Evolutionary conservation across 2,113 vertebrate genomes (phyloP).

Genomic region (Coturnix japonica): DNA sequence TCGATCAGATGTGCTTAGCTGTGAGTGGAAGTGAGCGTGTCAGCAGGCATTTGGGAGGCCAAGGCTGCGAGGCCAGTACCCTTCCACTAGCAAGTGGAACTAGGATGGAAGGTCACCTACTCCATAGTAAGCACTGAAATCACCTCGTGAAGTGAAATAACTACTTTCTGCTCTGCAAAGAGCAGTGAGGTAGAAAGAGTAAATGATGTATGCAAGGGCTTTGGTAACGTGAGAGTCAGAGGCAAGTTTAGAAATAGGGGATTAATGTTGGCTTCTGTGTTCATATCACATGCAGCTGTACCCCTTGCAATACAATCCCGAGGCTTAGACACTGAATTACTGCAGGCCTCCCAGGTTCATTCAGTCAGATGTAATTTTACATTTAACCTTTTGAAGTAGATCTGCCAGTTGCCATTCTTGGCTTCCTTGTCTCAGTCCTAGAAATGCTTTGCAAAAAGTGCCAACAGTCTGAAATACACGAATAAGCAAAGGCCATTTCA

Average conservation of each 20-base stretch:
- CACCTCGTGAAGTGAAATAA: not conserved
- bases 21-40: not conserved
- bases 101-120: not conserved
- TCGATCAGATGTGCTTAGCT: not conserved
- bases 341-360: not conserved
- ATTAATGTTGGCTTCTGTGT: fast-evolving
- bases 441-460: not conserved
- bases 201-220: not conserved
- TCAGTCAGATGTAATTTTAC: slow-evolving; percentile 21
- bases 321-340: not conserved
- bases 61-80: not conserved
- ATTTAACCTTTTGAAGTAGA: slow-evolving; percentile 33
- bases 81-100: not conserved
- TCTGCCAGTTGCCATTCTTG: not conserved
- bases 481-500: not conserved
- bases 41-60: not conserved
- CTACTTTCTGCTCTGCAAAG: not conserved
- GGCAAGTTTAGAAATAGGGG: not conserved
- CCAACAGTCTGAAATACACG: not conserved
- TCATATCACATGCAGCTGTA: not conserved
- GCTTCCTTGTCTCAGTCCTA: not conserved
- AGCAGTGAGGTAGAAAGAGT: not conserved
- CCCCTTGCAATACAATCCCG: not conserved
- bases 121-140: not conserved
- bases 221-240: not conserved